Conservation (phyloP, 2,113 vertebrate species). For the Parus major region DNA sequence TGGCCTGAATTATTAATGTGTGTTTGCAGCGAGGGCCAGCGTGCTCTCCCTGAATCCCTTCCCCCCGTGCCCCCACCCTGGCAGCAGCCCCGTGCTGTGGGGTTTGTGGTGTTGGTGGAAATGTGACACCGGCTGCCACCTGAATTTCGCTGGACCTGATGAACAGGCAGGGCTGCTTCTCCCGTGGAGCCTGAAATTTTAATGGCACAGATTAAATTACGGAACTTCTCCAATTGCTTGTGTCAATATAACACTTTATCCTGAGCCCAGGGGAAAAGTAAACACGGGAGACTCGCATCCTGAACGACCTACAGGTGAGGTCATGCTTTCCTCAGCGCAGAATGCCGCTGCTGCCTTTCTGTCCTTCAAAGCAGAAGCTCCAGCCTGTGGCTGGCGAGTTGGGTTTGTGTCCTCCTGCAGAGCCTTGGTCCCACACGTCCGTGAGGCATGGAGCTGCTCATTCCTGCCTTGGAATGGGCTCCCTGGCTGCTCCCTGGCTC, state of each 20-base stretch:
- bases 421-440: background rate
- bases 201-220: slow-evolving; percentile 46
- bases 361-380: background rate
- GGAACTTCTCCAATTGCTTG: slow-evolving; percentile 19
- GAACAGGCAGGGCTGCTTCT: slow-evolving; percentile 48
- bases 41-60: background rate
- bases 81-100: background rate
- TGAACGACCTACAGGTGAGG: background rate
- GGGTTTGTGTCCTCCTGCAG: background rate
- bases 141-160: background rate
- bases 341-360: background rate
- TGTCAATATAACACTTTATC: background rate
- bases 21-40: accelerated
- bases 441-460: background rate
- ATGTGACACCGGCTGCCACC: background rate
- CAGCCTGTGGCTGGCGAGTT: too few relatives aligned
- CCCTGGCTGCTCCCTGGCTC: background rate
- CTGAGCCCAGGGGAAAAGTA: background rate
- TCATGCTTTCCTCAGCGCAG: background rate
- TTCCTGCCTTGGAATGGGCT: background rate
- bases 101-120: background rate
- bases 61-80: background rate
- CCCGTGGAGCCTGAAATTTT: slow-evolving; percentile 4
- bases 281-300: background rate
- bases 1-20: background rate